Conservation (phyloP, 1,140 invertebrate species). For the Doryteuthis pealeii region DNA sequence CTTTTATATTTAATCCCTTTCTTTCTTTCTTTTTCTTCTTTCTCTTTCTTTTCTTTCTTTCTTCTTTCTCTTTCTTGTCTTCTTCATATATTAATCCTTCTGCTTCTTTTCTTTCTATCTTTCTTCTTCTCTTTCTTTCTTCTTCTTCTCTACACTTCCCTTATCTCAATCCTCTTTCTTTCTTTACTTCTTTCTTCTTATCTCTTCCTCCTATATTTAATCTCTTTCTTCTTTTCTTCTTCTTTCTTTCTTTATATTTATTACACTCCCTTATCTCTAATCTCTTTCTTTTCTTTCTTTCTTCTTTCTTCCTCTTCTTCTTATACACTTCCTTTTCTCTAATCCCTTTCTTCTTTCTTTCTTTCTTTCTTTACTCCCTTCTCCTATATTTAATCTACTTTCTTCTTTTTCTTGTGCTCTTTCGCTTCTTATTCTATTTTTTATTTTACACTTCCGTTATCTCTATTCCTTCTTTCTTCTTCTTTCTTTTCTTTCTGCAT, state of each 20-base stretch:
- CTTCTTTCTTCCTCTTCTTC: too few species aligned
- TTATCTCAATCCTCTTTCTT: background rate
- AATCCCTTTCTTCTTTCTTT: background rate
- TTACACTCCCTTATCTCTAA: background rate
- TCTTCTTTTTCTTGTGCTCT: background rate
- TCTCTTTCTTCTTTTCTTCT: background rate
- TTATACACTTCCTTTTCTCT: background rate
- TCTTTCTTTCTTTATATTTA: background rate
- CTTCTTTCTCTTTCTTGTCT: background rate
- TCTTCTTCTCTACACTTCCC: background rate
- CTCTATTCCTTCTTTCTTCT: background rate
- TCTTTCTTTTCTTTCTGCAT: background rate
- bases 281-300: background rate
- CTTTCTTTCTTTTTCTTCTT: background rate
- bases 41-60: background rate
- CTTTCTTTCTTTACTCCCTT: background rate
- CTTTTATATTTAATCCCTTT: background rate
- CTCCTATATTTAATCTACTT: background rate
- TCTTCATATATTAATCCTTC: background rate
- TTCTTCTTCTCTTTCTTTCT: background rate
- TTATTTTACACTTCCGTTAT: background rate
- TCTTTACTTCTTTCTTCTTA: background rate
- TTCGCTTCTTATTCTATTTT: background rate
- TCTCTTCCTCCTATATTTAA: background rate
- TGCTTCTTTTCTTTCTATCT: constrained; percentile 5